Percentiles rank a stretch among this genome's conserved stretches.
Evolutionary conservation across 2,113 vertebrate genomes (phyloP).

Genomic region (Nothocercus julius): DNA sequence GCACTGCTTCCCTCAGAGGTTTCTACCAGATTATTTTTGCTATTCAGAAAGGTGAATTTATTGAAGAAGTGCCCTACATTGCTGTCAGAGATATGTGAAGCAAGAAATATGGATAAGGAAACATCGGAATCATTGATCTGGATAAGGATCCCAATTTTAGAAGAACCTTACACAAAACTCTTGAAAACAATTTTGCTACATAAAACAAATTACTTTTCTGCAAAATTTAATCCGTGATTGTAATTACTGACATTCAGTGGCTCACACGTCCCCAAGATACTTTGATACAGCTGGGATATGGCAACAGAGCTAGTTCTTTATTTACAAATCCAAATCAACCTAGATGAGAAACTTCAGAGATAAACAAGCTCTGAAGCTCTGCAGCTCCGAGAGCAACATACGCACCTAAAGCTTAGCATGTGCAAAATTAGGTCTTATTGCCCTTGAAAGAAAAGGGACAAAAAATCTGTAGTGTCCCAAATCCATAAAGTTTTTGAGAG

Average conservation of each 20-base stretch:
- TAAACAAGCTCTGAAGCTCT: neutral
- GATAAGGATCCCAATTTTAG: conserved; percentile 32
- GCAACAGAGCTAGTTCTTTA: neutral
- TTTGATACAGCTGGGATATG: neutral
- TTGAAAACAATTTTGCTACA: neutral
- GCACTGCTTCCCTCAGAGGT: conserved; percentile 35
- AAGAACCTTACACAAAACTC: neutral
- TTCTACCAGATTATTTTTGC: conserved; percentile 64
- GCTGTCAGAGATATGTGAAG: conserved; percentile 29
- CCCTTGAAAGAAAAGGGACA: conserved; percentile 18
- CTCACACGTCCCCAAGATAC: neutral
- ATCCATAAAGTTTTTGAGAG: conserved; percentile 46
- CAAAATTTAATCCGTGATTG: neutral
- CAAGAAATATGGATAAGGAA: conserved; percentile 22
- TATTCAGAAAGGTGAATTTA: conserved; percentile 64
- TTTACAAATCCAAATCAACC: conserved; percentile 11
- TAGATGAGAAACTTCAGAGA: neutral
- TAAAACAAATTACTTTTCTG: neutral
- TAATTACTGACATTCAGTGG: neutral
- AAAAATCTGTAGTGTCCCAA: neutral
- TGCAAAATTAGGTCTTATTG: conserved; percentile 5
- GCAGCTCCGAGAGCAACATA: neutral
- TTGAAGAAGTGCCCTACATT: conserved; percentile 53
- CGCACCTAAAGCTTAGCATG: neutral
- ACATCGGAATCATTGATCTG: conserved; percentile 25